Conservation (phyloP, 1,140 invertebrate species). For the Aphaenogaster floridana region DNA sequence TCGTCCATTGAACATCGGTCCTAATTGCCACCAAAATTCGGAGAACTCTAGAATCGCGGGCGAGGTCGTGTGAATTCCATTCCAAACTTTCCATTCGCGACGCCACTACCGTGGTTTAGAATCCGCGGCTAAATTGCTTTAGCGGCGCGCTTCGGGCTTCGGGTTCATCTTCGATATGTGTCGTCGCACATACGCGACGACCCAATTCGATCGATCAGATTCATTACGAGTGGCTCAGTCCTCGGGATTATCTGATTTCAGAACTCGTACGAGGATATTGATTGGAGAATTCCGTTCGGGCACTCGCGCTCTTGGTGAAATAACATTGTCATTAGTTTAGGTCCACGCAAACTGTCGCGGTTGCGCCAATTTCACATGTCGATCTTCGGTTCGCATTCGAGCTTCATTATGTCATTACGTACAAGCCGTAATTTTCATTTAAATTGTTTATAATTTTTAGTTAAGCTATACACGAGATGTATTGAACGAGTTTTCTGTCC, state of each 20-base stretch:
- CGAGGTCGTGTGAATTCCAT: slow-evolving; percentile 53
- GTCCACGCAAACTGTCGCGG: not conserved
- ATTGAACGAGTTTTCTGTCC: not conserved
- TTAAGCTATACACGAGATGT: not conserved
- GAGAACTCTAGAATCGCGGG: slow-evolving; percentile 2
- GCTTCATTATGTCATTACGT: not conserved
- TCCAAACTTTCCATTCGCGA: slow-evolving; percentile 59
- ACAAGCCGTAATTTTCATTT: not conserved
- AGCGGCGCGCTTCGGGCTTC: slow-evolving; percentile 58
- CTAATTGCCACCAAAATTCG: slow-evolving; percentile 43
- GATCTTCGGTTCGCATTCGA: not conserved
- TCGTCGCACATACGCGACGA: slow-evolving; percentile 58
- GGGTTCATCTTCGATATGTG: slow-evolving; percentile 72
- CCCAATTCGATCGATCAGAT: slow-evolving; percentile 67
- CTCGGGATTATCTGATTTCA: slow-evolving; percentile 52
- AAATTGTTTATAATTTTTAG: not conserved
- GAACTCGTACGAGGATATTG: slow-evolving; percentile 46
- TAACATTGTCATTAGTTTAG: slow-evolving; percentile 52
- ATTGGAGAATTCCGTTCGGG: slow-evolving; percentile 60
- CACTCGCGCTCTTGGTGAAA: slow-evolving; percentile 18
- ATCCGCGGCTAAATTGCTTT: slow-evolving; percentile 70
- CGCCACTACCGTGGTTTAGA: slow-evolving; percentile 54
- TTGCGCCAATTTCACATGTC: not conserved
- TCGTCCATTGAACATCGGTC: slow-evolving; percentile 50
- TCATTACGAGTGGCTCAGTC: slow-evolving; percentile 57